Evolutionary conservation across 2,888 invertebrate species (phyloP).

Genomic region (Melanostoma mellinum): DNA sequence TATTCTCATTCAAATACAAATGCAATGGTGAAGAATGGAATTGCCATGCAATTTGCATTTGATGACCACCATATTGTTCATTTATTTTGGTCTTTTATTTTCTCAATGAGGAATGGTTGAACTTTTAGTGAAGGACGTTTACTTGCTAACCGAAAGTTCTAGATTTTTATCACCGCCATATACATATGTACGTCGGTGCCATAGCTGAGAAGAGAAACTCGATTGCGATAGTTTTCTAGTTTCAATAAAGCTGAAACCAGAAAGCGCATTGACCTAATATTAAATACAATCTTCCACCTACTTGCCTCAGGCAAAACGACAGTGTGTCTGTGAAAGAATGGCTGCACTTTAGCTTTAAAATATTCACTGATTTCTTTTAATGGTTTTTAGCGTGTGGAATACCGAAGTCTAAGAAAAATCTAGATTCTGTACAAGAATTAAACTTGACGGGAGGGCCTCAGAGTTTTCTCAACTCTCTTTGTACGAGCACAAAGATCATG

Average conservation of each 20-base stretch:
- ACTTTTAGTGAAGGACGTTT: slow-evolving; percentile 43
- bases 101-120: slow-evolving; percentile 8
- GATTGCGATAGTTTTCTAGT: slow-evolving; percentile 22
- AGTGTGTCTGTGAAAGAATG: neutral
- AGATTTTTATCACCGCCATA: slow-evolving; percentile 36
- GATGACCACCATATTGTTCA: slow-evolving; percentile 23
- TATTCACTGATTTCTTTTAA: too few species aligned
- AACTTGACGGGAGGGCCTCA: too few species aligned
- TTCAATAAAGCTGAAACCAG: slow-evolving; percentile 33
- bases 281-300: slow-evolving; percentile 43
- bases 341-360: too few species aligned
- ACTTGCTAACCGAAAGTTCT: slow-evolving; percentile 1
- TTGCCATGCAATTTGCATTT: slow-evolving; percentile 47
- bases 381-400: too few species aligned
- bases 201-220: slow-evolving; percentile 28
- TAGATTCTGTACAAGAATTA: too few species aligned
- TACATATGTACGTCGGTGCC: neutral
- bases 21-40: slow-evolving; percentile 4
- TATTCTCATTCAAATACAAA: slow-evolving; percentile 2
- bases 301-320: slow-evolving; percentile 9
- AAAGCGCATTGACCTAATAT: slow-evolving; percentile 66
- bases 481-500: too few species aligned
- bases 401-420: too few species aligned
- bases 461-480: too few species aligned
- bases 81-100: slow-evolving; percentile 5